These are phyloP conservation scores for Philonicus albiceps DNA, from an alignment of 2,888 invertebrate genomes.

Conservation along the genomic window DNA sequence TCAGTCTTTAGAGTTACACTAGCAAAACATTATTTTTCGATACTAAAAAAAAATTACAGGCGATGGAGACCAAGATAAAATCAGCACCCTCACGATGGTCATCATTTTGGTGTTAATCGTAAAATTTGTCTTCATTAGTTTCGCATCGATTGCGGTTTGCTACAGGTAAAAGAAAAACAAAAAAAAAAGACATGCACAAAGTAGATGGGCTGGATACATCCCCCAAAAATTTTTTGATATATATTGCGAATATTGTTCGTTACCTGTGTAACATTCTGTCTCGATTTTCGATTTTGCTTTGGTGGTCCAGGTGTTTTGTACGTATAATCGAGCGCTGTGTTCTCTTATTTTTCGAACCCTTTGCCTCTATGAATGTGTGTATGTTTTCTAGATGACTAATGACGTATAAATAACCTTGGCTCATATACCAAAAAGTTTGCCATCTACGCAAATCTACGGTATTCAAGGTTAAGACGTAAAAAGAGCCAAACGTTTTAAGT, in stretches of 20 bases:
- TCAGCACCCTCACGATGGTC: constrained; percentile 91
- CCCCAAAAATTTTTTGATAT: not conserved
- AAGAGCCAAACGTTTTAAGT: constrained; percentile 26
- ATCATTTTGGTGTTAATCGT: constrained; percentile 91
- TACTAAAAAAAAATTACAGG: constrained; percentile 67
- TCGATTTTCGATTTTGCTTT: not conserved
- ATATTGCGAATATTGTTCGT: constrained; percentile 6
- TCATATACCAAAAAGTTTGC: not conserved
- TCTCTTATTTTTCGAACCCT: not conserved
- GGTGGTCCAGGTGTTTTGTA: constrained; percentile 23
- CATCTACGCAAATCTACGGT: not conserved
- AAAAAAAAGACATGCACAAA: constrained; percentile 35
- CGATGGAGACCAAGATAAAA: constrained; percentile 78
- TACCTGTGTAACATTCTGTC: constrained; percentile 1
- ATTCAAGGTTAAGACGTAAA: not conserved
- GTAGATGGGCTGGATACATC: not conserved
- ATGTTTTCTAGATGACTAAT: constrained; percentile 2
- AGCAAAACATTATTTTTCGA: constrained; percentile 35
- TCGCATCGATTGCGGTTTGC: constrained; percentile 93
- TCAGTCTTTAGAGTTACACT: not conserved
- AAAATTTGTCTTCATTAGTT: constrained; percentile 94
- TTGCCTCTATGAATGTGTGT: constrained; percentile 2
- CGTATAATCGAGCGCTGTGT: not conserved
- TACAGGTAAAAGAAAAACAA: constrained; percentile 94
- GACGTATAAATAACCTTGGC: not conserved